phyloP scores from a whole-genome alignment of 1,140 invertebrate genomes.

The Rhagoletis pomonella region DNA sequence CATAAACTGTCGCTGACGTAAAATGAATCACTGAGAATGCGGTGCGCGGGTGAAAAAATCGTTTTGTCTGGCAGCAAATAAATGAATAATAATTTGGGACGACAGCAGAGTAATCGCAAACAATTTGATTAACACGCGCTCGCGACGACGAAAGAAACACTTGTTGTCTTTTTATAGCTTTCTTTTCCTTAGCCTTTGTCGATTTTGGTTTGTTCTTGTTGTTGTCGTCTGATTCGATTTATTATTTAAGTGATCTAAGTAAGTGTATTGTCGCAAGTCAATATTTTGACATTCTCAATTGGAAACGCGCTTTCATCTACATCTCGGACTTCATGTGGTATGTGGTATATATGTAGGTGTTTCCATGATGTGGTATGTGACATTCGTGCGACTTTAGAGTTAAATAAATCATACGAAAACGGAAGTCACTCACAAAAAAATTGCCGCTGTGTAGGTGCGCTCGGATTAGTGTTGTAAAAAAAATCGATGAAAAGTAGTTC shows the following conservation, averaged over 20 bases:
- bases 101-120: constrained; percentile 23
- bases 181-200: background rate
- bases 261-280: background rate
- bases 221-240: background rate
- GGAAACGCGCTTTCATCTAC: background rate
- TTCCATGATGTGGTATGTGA: too few relatives aligned
- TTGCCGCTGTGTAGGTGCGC: too few relatives aligned
- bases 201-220: background rate
- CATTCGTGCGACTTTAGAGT: too few relatives aligned
- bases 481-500: too few relatives aligned
- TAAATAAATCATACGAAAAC: too few relatives aligned
- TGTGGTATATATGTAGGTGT: background rate
- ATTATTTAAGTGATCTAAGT: background rate
- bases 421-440: too few relatives aligned
- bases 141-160: background rate
- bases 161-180: background rate
- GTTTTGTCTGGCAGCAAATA: constrained; percentile 32
- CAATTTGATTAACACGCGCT: constrained; percentile 15
- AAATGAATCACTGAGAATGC: constrained; percentile 29
- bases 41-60: background rate
- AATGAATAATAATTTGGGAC: constrained; percentile 38
- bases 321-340: background rate
- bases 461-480: too few relatives aligned
- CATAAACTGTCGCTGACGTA: constrained; percentile 8
- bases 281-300: constrained; percentile 55